A percentile compares a stretch with the other conserved stretches of the same genome.
These are phyloP conservation scores for Nerophis lumbriciformis DNA, from an alignment of 2,113 vertebrate genomes.

Conservation along the genomic window DNA sequence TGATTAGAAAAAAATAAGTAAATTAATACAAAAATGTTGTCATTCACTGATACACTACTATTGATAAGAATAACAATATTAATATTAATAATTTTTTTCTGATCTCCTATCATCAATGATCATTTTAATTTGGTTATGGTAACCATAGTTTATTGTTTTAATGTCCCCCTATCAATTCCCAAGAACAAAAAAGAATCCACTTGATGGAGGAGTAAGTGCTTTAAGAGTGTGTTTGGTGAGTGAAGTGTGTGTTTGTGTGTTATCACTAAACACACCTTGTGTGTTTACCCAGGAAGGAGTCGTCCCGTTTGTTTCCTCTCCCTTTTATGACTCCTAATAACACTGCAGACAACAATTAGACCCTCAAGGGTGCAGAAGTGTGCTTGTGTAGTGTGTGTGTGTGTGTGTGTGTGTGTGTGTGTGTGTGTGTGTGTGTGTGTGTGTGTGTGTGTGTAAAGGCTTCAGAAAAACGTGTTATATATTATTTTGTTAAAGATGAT, in stretches of 20 bases:
- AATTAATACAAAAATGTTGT: too few relatives aligned
- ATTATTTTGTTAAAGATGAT: not conserved
- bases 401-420: not conserved
- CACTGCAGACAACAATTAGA: conserved; percentile 22
- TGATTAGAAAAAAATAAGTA: too few relatives aligned
- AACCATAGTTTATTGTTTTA: too few relatives aligned
- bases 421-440: not conserved
- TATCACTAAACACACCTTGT: conserved; percentile 28
- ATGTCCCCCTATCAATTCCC: too few relatives aligned
- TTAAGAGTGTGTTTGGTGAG: not conserved
- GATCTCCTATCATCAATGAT: too few relatives aligned
- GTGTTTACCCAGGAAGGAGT: conserved; percentile 38
- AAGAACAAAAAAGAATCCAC: too few relatives aligned
- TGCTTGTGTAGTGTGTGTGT: conserved; percentile 4
- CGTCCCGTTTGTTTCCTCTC: conserved; percentile 28
- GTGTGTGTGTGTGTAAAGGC: not conserved
- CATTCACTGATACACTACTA: too few relatives aligned
- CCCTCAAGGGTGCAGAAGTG: conserved; percentile 12
- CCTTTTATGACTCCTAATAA: conserved; percentile 48
- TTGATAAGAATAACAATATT: too few relatives aligned
- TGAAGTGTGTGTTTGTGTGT: conserved; percentile 2
- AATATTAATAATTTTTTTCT: too few relatives aligned
- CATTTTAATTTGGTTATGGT: too few relatives aligned
- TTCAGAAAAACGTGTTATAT: not conserved
- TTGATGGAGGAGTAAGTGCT: too few relatives aligned